Base-by-base conservation (phyloP, 2,888 invertebrate genomes). In the Agrilus cyanescens region DNA sequence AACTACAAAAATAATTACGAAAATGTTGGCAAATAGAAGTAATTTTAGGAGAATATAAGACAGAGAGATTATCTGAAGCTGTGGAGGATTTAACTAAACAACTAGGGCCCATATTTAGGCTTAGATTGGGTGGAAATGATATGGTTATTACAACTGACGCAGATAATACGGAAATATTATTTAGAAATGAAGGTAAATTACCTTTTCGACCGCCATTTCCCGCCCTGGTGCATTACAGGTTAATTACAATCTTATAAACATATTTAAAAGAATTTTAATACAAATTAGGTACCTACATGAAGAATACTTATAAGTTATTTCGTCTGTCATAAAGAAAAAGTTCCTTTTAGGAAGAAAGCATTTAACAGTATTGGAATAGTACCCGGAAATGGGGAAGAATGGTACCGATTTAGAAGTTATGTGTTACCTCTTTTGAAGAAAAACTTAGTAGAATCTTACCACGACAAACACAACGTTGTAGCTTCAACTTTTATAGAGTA, bases 321-420 rank as follows among this genome's bases (percentile, higher is more conserved):
- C 10, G 4, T 25, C 2, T 25, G 8, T 10, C 10, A 25, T 10
- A 25, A 25, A 10, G 2, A 10, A n/a, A 33, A 1, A 12, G 60
- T 63, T 45, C 50, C 65, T 40, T 71, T 69, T 50, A 57, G 75
- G 34, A 53, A 67, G 46, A 61, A 67, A 49, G 49, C 50, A 5
- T 67, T 62, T 47, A 57, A 56, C 10, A 71, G 73, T 44, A 68
- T 69, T 8, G 76, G 76, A 10, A 62, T 76, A 4, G 72, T 75
- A 12, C 72, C 74, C 46, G 71, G 71, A 37, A 76, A 76, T 57
- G 76, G 76, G 0, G 66, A 69, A 13, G 73, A 75, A 50, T 77
- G 77, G 77, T 68, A 72, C 49, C 64, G 68, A 48, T 63, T 74
- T 34, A 58, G 76, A 44, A 65, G 63, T 43, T 71, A 70, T 1